Evolutionary conservation across 1,140 invertebrate genomes (phyloP), one percentile per base, ranked within the genome.

Genomic region (Drosophila repletoides): DNA sequence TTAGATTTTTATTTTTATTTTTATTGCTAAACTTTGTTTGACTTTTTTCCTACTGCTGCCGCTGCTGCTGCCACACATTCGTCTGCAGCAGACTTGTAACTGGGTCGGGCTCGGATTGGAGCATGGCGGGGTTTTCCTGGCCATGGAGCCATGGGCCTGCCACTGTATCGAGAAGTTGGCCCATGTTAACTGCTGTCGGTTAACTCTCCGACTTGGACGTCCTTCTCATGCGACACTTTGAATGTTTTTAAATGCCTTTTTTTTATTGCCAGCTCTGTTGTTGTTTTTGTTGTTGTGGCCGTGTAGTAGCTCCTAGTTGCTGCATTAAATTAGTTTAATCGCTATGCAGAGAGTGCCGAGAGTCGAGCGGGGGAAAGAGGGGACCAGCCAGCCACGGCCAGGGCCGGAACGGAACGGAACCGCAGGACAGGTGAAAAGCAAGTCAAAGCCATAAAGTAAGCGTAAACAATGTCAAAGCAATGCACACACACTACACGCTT

Each of bases 301-400:
- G 61, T 65, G 67, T 46, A 64, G 61, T 55, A 48, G 46, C 33
- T 34, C 22, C 15, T 46, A 61, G 21, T 41, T 61, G 46, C 73
- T 83, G 80, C 80, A 86, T 86, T 80, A 86, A 86, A 86, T 86
- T 86, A 87, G 81, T 86, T 86, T 86, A 86, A 86, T 86, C 80
- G 87, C 80, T 76, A 73, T 86, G 84, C 77, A 67, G 60, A 80
- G 52, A 49, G 55, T 66, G 34, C 40, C 24, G 33, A 19, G 46
- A 41, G 60, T 53, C 22, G 10, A 26, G 26, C 12, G 40, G 28
- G 36, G 29, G 34, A 22, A 10, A 45, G 26, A n/a, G n/a, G n/a
- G n/a, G n/a, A n/a, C n/a, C n/a, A n/a, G n/a, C n/a, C n/a, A n/a
- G n/a, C 14, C 19, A 33, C 24, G 6, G 31, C 10, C 7, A 31